Evolutionary conservation across 2,888 invertebrate species (phyloP).

Genomic region (Philereme vetulata): DNA sequence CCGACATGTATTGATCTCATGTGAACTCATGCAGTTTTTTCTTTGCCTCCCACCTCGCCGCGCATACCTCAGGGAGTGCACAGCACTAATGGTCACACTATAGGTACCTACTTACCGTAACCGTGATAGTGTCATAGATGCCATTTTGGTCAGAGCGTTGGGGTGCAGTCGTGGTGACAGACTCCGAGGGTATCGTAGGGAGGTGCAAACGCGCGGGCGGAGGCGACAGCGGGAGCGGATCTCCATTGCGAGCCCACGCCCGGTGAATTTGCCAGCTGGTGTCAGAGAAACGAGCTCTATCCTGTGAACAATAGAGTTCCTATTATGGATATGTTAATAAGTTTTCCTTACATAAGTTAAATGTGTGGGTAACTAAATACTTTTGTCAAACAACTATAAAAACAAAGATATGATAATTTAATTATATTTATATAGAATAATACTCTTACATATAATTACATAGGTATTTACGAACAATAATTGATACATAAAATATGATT

Average conservation of each 20-base stretch:
- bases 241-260: constrained; percentile 85
- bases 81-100: too few relatives aligned
- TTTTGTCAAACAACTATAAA: background rate
- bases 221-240: constrained; percentile 70
- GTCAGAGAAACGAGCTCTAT: constrained; percentile 88
- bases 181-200: constrained; percentile 52
- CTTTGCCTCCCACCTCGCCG: too few relatives aligned
- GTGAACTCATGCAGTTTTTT: too few relatives aligned
- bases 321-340: background rate
- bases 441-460: background rate
- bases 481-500: too few relatives aligned
- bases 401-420: background rate
- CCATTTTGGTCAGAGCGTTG: constrained; percentile 68
- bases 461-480: background rate
- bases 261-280: constrained; percentile 90
- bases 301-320: constrained; percentile 67
- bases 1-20: too few relatives aligned
- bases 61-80: too few relatives aligned
- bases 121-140: constrained; percentile 79
- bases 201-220: constrained; percentile 57
- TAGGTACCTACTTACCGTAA: constrained; percentile 60
- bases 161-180: constrained; percentile 49
- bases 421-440: background rate
- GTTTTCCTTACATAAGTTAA: background rate
- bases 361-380: background rate